These are phyloP conservation scores for Pristionchus pacificus DNA, from an alignment of 1,140 invertebrate species.

Conservation along the genomic window DNA sequence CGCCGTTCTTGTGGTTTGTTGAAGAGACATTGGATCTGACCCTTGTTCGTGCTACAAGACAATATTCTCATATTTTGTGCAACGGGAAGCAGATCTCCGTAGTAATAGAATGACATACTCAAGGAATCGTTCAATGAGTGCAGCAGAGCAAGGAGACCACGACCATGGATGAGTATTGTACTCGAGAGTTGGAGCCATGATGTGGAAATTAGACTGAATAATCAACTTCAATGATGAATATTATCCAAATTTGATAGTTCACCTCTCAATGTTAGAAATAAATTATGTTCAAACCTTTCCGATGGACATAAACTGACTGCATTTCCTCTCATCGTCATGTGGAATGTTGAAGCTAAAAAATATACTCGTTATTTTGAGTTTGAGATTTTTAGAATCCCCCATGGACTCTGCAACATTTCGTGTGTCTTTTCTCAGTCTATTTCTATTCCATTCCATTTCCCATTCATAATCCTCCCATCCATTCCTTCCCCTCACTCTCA, in stretches of 20 bases:
- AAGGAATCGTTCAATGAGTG: constrained; percentile 79
- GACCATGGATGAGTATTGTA: constrained; percentile 81
- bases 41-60: constrained; percentile 42
- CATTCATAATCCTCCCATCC: too few relatives aligned
- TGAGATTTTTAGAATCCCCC: neutral
- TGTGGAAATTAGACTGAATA: constrained; percentile 61
- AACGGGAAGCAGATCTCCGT: constrained; percentile 1
- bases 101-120: constrained; percentile 65
- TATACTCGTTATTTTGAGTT: constrained; percentile 16
- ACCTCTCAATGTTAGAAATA: neutral
- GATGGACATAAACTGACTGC: constrained; percentile 63
- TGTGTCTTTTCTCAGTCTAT: neutral
- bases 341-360: constrained; percentile 75
- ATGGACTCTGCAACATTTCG: neutral
- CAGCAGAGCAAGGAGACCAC: constrained; percentile 80
- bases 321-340: constrained; percentile 75
- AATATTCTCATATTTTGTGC: neutral
- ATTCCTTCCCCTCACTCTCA: too few relatives aligned
- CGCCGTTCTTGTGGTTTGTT: constrained; percentile 51
- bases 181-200: constrained; percentile 78
- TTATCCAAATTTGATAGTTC: too few relatives aligned
- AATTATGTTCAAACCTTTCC: constrained; percentile 35
- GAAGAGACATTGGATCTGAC: constrained; percentile 55
- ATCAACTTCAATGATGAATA: too few relatives aligned
- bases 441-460: neutral